Base-by-base conservation (phyloP, 2,888 invertebrate genomes). In the Notodonta ziczac region DNA sequence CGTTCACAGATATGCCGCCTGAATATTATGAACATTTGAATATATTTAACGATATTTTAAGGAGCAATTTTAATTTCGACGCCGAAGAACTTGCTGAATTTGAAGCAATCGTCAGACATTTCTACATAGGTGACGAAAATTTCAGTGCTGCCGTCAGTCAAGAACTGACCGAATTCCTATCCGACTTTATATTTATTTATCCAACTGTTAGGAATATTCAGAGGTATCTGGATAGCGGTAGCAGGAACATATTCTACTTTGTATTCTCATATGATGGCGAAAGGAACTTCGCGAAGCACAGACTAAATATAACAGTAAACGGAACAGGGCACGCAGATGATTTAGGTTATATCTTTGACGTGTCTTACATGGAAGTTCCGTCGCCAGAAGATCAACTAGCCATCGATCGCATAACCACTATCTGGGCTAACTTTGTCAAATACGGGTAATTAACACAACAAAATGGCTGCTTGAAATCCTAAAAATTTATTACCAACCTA, bases 361-460 rank as follows among this genome's bases (percentile, higher is more conserved):
- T 80, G 10, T 73, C 72, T 0, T 78, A 71, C 32, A 66, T 82
- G 61, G 65, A 62, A 9, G 66, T 74, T 14, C 76, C 78, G 2
- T 67, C 73, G 0, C 61, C 66, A 14, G 73, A 77, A 56, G 86
- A 86, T 60, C 80, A 81, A 63, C 61, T 79, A 2, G 65, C 79
- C 3, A 78, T 86, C 42, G 82, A 86, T 56, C 76, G 76, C 13
- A 71, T 86, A 12, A 85, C 85, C 7, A 77, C 81, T 7, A 57
- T 86, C 46, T 86, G 86, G 86, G 63, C 81, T 4, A 86, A 86
- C 66, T 85, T 85, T 67, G 85, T 73, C 9, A 87, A 85, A 76
- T 78, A 75, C 56, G 79, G 83, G 86, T 85, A 78, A 7, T 77
- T 70, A 42, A 12, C 55, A 40, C 35, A 52, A 6, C 35, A 35